These are phyloP conservation scores for Amblyteles armatorius DNA, from an alignment of 2,888 invertebrate species.

Conservation along the genomic window DNA sequence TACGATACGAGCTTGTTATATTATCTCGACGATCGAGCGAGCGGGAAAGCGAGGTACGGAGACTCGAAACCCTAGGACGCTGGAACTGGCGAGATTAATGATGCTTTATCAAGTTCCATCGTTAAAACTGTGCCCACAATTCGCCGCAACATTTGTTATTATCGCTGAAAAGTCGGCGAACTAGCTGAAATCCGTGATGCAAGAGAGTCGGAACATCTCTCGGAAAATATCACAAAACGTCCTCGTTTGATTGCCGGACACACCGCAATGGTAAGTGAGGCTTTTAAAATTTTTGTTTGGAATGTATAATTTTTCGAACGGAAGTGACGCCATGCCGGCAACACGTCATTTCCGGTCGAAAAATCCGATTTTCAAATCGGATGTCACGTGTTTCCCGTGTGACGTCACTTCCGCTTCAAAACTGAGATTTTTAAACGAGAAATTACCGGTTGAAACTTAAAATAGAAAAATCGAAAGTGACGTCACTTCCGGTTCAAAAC, in stretches of 20 bases:
- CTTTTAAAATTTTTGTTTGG: background rate
- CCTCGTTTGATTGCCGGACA: background rate
- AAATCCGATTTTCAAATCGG: background rate
- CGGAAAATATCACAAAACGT: background rate
- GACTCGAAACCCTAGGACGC: slow-evolving; percentile 71
- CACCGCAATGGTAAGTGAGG: background rate
- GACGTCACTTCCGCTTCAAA: background rate
- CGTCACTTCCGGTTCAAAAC: too few species aligned
- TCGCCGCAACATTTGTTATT: slow-evolving; percentile 45
- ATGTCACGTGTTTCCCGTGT: background rate
- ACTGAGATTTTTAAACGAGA: background rate
- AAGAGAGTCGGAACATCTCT: slow-evolving; percentile 6
- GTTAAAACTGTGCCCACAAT: slow-evolving; percentile 74
- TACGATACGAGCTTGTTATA: slow-evolving; percentile 69
- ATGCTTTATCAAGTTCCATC: slow-evolving; percentile 76
- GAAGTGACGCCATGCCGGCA: too few species aligned
- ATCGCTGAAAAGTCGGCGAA: slow-evolving; percentile 10
- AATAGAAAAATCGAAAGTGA: background rate
- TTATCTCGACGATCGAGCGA: slow-evolving; percentile 60
- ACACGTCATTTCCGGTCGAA: background rate
- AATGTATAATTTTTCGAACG: too few species aligned
- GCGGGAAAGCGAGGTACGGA: slow-evolving; percentile 27
- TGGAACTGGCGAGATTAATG: slow-evolving; percentile 78
- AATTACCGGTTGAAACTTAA: background rate
- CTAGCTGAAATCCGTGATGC: slow-evolving; percentile 19